Percentiles rank a stretch among this genome's conserved stretches.
These are phyloP conservation scores for Hydriomena furcata DNA, from an alignment of 2,888 invertebrate genomes.

Conservation along the genomic window DNA sequence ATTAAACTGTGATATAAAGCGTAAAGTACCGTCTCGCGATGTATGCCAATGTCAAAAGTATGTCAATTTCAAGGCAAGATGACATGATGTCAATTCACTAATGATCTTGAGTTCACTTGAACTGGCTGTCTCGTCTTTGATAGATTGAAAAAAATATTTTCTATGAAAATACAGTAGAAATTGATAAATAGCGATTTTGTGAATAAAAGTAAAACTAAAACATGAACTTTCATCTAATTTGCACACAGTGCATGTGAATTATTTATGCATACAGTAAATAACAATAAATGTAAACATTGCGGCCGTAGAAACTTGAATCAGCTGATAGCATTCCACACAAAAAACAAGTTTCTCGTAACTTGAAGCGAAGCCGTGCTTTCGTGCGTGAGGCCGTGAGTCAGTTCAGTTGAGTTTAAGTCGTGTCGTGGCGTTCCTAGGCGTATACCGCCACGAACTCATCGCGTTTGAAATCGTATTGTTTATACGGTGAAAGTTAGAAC, in stretches of 20 bases:
- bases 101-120: no score
- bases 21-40: no score
- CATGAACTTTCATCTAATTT: background rate
- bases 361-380: slow-evolving; percentile 2
- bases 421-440: slow-evolving; percentile 26
- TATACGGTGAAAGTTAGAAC: slow-evolving; percentile 55
- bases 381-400: slow-evolving; percentile 1
- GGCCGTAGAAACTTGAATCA: slow-evolving; percentile 4
- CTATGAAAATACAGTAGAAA: background rate
- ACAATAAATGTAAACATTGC: background rate
- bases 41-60: no score
- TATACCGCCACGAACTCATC: slow-evolving; percentile 17
- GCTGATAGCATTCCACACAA: slow-evolving; percentile 18
- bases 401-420: slow-evolving; percentile 30
- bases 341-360: slow-evolving; percentile 19
- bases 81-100: no score
- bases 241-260: background rate
- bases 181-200: background rate
- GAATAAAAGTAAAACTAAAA: slow-evolving; percentile 12
- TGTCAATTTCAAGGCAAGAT: no score
- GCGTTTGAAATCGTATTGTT: background rate
- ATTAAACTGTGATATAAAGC: no score
- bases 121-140: no score
- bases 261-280: background rate
- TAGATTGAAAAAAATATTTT: no score